A percentile compares a stretch with the other conserved stretches of the same genome.
Evolutionary conservation across 2,797 vertebrate genomes (phyloP).

Genomic region (Philypnodon macrostomus): DNA sequence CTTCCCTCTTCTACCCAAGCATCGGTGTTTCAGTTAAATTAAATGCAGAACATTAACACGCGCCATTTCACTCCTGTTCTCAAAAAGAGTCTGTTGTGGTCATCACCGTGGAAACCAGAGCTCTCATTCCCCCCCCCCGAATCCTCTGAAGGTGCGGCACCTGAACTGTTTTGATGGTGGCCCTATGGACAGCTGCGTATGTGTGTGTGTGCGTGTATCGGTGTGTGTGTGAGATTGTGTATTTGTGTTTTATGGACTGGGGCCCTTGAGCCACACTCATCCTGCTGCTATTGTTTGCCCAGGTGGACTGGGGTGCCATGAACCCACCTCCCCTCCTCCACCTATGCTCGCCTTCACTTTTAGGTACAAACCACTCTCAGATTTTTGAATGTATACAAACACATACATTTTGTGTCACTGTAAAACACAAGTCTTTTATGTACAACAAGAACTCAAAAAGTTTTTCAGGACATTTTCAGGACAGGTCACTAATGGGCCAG

Average conservation of each 20-base stretch:
- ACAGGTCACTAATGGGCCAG: no score
- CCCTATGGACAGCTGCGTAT: conserved; percentile 49
- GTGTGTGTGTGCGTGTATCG: conserved; percentile 27
- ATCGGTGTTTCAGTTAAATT: conserved; percentile 14
- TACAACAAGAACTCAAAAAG: no score
- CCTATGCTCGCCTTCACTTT: neutral
- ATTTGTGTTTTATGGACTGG: conserved; percentile 53
- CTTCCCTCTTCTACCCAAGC: neutral
- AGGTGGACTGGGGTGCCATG: conserved; percentile 59
- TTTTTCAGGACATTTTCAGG: no score
- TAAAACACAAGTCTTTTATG: no score
- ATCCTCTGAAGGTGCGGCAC: conserved; percentile 58
- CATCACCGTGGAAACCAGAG: conserved; percentile 50
- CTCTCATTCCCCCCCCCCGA: conserved; percentile 39
- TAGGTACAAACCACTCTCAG: neutral
- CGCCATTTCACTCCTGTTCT: conserved; percentile 41
- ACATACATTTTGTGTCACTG: no score
- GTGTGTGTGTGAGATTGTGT: conserved; percentile 30
- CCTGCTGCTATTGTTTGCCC: conserved; percentile 70
- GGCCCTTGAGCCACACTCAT: conserved; percentile 68
- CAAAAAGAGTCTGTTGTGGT: conserved; percentile 40
- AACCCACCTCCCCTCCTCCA: neutral
- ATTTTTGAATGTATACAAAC: no score
- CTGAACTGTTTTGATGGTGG: conserved; percentile 65
- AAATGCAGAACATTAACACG: conserved; percentile 34